These are phyloP conservation scores for Mastacembelus armatus DNA, from an alignment of 2,797 vertebrate genomes.

Conservation along the genomic window DNA sequence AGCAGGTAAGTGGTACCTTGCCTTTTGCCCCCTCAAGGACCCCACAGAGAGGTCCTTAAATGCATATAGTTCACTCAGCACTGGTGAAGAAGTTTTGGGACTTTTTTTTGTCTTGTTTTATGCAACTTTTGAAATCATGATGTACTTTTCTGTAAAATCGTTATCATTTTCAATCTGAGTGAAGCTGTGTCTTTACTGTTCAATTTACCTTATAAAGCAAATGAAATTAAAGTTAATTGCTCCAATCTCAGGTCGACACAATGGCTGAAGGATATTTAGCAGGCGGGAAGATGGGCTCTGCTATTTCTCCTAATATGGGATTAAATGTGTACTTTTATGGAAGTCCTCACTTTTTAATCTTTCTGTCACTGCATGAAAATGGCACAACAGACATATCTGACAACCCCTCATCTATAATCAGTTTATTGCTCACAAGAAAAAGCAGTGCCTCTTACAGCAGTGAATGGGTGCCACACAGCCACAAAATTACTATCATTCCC, in stretches of 20 bases:
- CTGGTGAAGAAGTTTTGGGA: neutral
- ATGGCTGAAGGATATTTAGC: constrained; percentile 33
- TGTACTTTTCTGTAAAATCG: constrained; percentile 8
- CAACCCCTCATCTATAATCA: constrained; percentile 68
- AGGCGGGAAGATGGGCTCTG: constrained; percentile 60
- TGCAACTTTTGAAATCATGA: constrained; percentile 8
- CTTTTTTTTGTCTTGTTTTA: constrained; percentile 18
- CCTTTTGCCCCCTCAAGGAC: constrained; percentile 42
- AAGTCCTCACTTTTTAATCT: constrained; percentile 58
- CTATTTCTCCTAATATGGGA: constrained; percentile 54
- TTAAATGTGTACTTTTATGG: constrained; percentile 48
- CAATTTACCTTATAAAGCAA: constrained; percentile 40
- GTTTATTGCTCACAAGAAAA: constrained; percentile 55
- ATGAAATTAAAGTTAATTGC: constrained; percentile 37
- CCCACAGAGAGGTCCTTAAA: constrained; percentile 34
- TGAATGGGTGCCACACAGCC: constrained; percentile 59
- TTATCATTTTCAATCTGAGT: neutral
- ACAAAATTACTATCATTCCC: constrained; percentile 73
- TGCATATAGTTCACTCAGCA: constrained; percentile 30
- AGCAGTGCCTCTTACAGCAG: constrained; percentile 20
- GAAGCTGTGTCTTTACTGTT: constrained; percentile 19
- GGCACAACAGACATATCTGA: constrained; percentile 61
- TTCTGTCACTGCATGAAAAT: constrained; percentile 50
- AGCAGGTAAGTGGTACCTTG: constrained; percentile 61
- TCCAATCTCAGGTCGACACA: constrained; percentile 31